Evolutionary conservation across 2,797 vertebrate genomes (phyloP).

Genomic region (Pteropus rufus): DNA sequence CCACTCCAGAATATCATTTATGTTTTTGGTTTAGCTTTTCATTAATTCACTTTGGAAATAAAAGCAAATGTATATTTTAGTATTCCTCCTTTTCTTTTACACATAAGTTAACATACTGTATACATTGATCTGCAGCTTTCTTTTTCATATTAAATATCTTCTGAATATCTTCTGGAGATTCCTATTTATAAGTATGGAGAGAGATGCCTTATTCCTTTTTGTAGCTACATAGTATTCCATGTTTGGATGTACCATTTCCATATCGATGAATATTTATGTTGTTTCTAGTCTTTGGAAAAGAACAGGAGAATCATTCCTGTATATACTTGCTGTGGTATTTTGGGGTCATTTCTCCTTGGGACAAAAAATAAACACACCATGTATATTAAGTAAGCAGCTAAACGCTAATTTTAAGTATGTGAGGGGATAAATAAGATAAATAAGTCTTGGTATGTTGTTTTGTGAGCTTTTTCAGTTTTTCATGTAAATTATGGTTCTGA

Average conservation of each 20-base stretch:
- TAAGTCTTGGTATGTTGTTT: neutral
- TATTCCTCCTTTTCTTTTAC: neutral
- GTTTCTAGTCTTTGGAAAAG: neutral
- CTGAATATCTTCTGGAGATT: neutral
- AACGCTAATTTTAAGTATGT: neutral
- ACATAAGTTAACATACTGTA: neutral
- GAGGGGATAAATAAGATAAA: neutral
- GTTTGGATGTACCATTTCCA: neutral
- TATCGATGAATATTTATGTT: neutral
- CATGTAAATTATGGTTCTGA: conserved; percentile 16
- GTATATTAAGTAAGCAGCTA: neutral
- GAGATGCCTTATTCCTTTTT: neutral
- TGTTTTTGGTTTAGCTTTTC: neutral
- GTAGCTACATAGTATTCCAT: neutral
- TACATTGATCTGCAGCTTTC: neutral
- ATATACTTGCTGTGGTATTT: neutral
- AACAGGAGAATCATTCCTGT: neutral
- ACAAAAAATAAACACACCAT: neutral
- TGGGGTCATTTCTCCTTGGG: neutral
- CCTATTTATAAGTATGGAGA: neutral
- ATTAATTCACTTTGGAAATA: neutral
- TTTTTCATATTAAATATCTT: neutral
- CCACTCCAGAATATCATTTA: neutral
- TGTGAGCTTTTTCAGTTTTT: conserved; percentile 30
- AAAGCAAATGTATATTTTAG: neutral